These are phyloP conservation scores for Gallinago paraguaiae DNA, from an alignment of 2,113 vertebrate species.

Conservation along the genomic window DNA sequence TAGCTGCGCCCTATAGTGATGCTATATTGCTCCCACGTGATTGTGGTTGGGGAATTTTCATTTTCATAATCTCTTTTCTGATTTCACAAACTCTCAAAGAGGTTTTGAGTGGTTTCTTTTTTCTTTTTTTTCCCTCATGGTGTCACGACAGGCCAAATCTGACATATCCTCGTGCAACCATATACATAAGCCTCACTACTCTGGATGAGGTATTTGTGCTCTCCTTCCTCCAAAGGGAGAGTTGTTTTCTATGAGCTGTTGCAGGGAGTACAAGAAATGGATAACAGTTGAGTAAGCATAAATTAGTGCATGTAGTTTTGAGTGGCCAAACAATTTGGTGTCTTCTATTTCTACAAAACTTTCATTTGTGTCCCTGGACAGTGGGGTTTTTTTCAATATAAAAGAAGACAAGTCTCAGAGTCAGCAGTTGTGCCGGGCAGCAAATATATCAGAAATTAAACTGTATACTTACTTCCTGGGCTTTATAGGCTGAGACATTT, in stretches of 20 bases:
- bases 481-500: background rate
- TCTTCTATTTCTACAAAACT: background rate
- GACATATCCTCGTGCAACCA: background rate
- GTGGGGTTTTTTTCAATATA: background rate
- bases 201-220: background rate
- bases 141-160: conserved; percentile 23
- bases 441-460: conserved; percentile 8
- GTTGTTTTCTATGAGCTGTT: background rate
- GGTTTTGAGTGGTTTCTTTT: background rate
- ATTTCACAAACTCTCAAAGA: background rate
- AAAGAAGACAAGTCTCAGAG: background rate
- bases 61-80: background rate
- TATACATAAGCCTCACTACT: background rate
- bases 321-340: background rate
- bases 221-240: background rate
- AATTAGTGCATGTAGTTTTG: background rate
- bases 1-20: background rate
- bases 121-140: background rate
- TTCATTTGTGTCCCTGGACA: background rate
- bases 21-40: background rate
- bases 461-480: background rate
- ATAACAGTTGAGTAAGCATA: background rate
- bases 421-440: background rate
- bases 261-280: background rate
- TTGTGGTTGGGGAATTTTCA: background rate